phyloP scores from a whole-genome alignment of 2,113 vertebrate genomes.

The Ophthalmolycus amberensis region DNA sequence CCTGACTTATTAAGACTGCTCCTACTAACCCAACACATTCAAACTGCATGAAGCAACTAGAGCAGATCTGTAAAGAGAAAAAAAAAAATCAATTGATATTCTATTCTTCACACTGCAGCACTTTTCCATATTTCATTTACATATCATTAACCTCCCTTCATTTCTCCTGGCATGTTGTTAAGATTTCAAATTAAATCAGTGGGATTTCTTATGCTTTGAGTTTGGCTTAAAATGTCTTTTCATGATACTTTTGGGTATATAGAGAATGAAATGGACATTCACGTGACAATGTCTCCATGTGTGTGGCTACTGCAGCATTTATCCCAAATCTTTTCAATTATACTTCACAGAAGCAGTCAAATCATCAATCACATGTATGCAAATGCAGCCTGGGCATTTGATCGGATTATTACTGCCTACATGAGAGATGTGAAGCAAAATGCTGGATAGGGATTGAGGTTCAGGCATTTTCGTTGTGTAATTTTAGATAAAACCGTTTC shows the following conservation, averaged over 20 bases:
- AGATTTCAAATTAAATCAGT: constrained; percentile 67
- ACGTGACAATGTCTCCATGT: constrained; percentile 13
- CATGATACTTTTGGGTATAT: constrained; percentile 27
- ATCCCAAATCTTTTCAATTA: constrained; percentile 53
- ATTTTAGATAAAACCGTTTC: constrained; percentile 54
- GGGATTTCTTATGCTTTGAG: constrained; percentile 56
- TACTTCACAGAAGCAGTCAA: constrained; percentile 42
- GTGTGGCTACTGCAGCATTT: constrained; percentile 27
- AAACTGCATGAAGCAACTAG: constrained; percentile 53
- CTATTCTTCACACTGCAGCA: constrained; percentile 61
- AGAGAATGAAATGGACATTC: constrained; percentile 26
- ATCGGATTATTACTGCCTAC: constrained; percentile 1
- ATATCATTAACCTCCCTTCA: constrained; percentile 79
- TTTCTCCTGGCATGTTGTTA: constrained; percentile 69
- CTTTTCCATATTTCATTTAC: constrained; percentile 80
- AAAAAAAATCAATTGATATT: constrained; percentile 68
- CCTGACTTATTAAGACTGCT: constrained; percentile 54
- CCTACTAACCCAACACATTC: constrained; percentile 34
- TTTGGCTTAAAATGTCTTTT: constrained; percentile 59
- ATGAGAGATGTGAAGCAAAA: constrained; percentile 34
- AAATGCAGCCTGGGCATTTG: constrained; percentile 29
- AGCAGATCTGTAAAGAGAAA: constrained; percentile 44
- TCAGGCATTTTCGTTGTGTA: constrained; percentile 41
- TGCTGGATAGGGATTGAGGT: constrained; percentile 15
- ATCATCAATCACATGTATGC: constrained; percentile 31